phyloP scores from a whole-genome alignment of 2,113 vertebrate genomes.

The Psittacara wagleri region DNA sequence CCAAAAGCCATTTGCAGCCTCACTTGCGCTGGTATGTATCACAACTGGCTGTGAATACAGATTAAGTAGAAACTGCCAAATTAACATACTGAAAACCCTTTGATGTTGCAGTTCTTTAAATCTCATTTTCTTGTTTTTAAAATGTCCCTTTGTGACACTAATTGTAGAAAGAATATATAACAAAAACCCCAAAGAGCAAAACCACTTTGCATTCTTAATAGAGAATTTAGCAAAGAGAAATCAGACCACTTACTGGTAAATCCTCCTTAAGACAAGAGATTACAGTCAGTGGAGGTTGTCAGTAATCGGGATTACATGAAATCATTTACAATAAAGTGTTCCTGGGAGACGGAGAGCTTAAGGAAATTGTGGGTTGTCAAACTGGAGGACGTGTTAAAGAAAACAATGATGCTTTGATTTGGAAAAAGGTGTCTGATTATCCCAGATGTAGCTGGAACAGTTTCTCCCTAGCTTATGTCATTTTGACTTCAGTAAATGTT shows the following conservation, averaged over 20 bases:
- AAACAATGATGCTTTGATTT: constrained; percentile 60
- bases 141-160: not conserved
- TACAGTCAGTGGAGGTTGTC: not conserved
- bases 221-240: not conserved
- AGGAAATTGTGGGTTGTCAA: not conserved
- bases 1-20: not conserved
- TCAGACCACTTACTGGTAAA: not conserved
- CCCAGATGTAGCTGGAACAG: constrained; percentile 35
- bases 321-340: not conserved
- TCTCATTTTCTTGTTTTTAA: not conserved
- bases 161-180: not conserved
- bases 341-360: not conserved
- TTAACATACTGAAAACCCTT: not conserved
- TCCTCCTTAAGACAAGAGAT: not conserved
- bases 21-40: not conserved
- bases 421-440: constrained; percentile 25
- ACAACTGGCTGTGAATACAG: not conserved
- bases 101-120: not conserved
- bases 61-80: not conserved
- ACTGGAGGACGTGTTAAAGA: not conserved
- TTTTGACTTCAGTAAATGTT: constrained; percentile 68
- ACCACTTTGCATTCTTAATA: not conserved
- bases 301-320: not conserved
- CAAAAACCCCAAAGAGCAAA: not conserved
- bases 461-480: constrained; percentile 38